Base-by-base conservation (phyloP, 2,797 vertebrate species). In the Poecilia gillii region DNA sequence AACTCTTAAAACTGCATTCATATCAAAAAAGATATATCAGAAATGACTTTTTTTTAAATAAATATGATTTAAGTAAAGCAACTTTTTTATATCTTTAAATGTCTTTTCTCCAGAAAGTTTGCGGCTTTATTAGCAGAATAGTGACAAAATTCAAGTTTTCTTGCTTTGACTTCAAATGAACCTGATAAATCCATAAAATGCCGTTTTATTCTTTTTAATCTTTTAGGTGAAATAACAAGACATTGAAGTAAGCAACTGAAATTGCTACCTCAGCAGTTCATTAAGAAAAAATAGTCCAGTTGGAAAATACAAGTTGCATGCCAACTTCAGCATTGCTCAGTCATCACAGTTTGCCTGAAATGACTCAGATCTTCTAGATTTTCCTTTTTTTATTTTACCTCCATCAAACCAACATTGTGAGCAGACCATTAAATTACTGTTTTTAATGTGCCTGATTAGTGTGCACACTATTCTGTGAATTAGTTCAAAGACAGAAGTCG, bases 381-480 rank as follows among this genome's bases (percentile, higher is more conserved):
- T 31, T 33, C n/a, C 12, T 2, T 1, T 49, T 23, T 51, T 66
- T 66, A 9, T 16, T 66, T 66, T 41, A 20, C 4, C 1, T 16
- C 41, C 25, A 43, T 43, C 66, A 70, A 70, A 43, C 39, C 39
- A 45, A 45, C 13, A 71, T 71, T 45, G 23, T 71, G 39, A 45
- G 28, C 25, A 70, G 74, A 59, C 78, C 81, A 83, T 86, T 88
- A 83, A 88, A 84, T 79, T 76, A 72, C 78, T 47, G n/a, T 33
- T 57, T 68, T 36, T 18, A 45, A 46, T 31, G 3, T 74, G 73
- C 14, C 55, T 64, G 46, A 13, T 51, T 72, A 25, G 25, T 49
- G n/a, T 51, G 23, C 43, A 49, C 36, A 13, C 23, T 45, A 45
- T 45, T 28, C n/a, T 20, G 16, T 72, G 36, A 78, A 74, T 71